Conservation (phyloP, 2,797 vertebrate species). For the Gymnoscopelus microlampas region DNA sequence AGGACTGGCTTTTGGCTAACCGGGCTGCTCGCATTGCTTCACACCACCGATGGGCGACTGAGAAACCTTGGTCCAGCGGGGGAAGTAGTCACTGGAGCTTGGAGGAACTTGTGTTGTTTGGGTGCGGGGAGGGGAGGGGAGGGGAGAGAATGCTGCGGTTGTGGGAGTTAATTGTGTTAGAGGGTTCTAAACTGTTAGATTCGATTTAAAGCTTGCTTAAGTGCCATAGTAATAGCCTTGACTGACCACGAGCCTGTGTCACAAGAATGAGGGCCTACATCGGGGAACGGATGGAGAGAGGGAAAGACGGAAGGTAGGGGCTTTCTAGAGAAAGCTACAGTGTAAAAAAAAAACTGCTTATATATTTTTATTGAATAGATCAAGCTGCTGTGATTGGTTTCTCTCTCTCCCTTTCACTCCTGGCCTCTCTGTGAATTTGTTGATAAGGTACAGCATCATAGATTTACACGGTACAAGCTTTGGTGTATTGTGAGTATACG, state of each 20-base stretch:
- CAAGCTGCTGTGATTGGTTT: constrained; percentile 62
- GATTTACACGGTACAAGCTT: constrained; percentile 56
- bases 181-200: constrained; percentile 34
- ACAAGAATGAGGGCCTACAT: constrained; percentile 29
- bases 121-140: not conserved
- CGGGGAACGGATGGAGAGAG: constrained; percentile 19
- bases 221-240: constrained; percentile 75
- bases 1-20: constrained; percentile 53
- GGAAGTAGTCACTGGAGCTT: constrained; percentile 62
- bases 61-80: constrained; percentile 40
- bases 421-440: constrained; percentile 43
- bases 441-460: constrained; percentile 32
- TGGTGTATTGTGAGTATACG: constrained; percentile 54
- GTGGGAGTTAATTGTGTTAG: constrained; percentile 17
- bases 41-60: constrained; percentile 44
- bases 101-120: not conserved
- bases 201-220: constrained; percentile 65
- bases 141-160: constrained; percentile 2
- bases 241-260: constrained; percentile 77
- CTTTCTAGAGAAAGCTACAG: constrained; percentile 56
- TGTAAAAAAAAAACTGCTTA: constrained; percentile 66
- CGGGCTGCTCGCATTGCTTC: constrained; percentile 49
- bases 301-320: constrained; percentile 23
- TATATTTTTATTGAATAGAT: constrained; percentile 70
- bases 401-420: constrained; percentile 38